These are phyloP conservation scores for Lasioglossum figueresi DNA, from an alignment of 2,888 invertebrate genomes.

Conservation along the genomic window DNA sequence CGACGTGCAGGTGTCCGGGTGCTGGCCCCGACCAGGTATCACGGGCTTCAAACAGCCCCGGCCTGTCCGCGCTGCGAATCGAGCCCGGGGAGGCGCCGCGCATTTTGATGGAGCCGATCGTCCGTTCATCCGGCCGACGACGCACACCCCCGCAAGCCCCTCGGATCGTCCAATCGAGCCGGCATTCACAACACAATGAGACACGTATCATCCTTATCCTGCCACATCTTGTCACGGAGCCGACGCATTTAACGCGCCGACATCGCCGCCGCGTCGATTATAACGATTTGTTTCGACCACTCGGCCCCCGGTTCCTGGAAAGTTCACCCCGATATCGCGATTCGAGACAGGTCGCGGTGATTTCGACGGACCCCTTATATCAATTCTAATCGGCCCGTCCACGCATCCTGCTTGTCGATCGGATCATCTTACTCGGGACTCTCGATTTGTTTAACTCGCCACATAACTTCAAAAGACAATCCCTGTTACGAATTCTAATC, in stretches of 20 bases:
- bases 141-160: neutral
- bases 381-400: constrained; percentile 23
- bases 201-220: constrained; percentile 81
- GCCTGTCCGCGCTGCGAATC: constrained; percentile 62
- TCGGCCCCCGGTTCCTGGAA: constrained; percentile 34
- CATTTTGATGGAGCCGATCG: constrained; percentile 72
- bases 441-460: no score
- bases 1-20: constrained; percentile 66
- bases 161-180: constrained; percentile 29
- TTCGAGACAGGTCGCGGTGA: constrained; percentile 34
- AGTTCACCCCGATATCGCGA: constrained; percentile 34
- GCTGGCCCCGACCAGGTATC: constrained; percentile 59
- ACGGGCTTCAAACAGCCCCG: constrained; percentile 57
- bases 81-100: constrained; percentile 62
- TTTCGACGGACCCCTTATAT: constrained; percentile 26
- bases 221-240: constrained; percentile 85
- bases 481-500: constrained; percentile 6
- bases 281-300: constrained; percentile 74
- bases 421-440: no score
- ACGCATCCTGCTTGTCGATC: neutral
- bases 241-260: constrained; percentile 70
- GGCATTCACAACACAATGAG: constrained; percentile 73
- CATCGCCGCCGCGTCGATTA: constrained; percentile 70
- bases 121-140: constrained; percentile 43
- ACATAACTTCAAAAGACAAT: neutral